These are phyloP conservation scores for Rotaria magnacalcarata DNA, from an alignment of 2,888 invertebrate genomes.

Conservation along the genomic window DNA sequence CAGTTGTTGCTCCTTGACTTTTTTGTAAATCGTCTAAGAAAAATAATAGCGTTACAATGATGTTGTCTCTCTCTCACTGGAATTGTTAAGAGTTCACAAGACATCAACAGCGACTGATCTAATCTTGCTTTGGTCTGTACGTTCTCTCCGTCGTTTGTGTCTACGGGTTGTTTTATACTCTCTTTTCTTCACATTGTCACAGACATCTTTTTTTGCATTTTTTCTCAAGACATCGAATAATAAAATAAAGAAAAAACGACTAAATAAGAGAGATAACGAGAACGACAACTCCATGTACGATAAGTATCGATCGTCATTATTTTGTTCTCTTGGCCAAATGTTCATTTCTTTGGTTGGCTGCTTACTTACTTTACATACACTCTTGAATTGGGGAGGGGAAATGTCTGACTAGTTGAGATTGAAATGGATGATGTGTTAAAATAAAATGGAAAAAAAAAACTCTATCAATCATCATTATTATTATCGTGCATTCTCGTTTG, in stretches of 20 bases:
- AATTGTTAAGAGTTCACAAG: slow-evolving; percentile 7
- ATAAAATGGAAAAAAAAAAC: not conserved
- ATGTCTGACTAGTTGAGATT: not conserved
- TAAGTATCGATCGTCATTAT: not conserved
- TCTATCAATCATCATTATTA: not conserved
- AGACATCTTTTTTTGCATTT: not conserved
- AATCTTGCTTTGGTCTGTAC: not conserved
- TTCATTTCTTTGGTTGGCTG: not conserved
- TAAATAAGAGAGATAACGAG: not conserved
- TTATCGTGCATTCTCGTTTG: not conserved
- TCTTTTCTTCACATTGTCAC: not conserved
- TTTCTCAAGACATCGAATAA: not conserved
- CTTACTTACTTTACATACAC: not conserved
- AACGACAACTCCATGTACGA: not conserved
- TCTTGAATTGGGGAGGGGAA: not conserved
- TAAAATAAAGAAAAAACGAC: not conserved
- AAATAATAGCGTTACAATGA: not conserved
- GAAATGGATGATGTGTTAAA: slow-evolving; percentile 16
- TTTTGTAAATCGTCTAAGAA: not conserved
- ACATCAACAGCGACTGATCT: not conserved
- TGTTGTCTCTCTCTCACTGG: not conserved
- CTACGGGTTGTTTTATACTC: not conserved
- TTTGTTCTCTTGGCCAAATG: not conserved
- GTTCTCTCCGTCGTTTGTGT: not conserved
- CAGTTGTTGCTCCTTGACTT: not conserved